Base-by-base conservation (phyloP, 2,888 invertebrate species). In the Stenotaenia linearis region DNA sequence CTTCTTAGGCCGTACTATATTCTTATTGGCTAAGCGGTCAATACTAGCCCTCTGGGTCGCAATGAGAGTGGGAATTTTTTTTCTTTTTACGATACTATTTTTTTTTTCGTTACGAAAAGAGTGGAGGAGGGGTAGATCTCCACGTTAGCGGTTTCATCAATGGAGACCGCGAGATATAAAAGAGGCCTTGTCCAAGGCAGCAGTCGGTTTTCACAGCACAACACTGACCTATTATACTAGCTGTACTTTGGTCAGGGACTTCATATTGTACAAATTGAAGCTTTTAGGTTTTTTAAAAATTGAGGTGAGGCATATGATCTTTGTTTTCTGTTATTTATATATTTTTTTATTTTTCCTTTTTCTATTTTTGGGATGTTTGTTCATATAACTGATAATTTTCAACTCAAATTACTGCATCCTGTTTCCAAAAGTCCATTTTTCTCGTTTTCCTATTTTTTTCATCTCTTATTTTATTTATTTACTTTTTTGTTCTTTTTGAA, bases 181-280 rank as follows among this genome's bases (percentile, higher is more conserved):
- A 69, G 69, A 23, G 25, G 69, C 23, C 25, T 69, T 69, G 69
- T 69, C 23, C 69, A 25, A 69, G 69, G 25, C 69, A 10, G 50
- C 50, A n/a, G 50, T 50, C 69, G 45, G 69, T 69, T 69, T 69
- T 28, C 28, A 15, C 28, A 69, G 28, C 69, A 69, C 69, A 69
- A 28, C 69, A 69, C 69, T 69, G 69, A 69, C 69, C 69, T 69
- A 69, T 69, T 69, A 69, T 69, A 50, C 18, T 50, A 50, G 50
- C 50, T 4, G 50, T 18, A 50, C n/a, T 50, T 50, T 50, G 50
- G 40, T 40, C 21, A 50, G 18, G 50, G 50, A 50, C 50, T 50
- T 50, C 50, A n/a, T 18, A 50, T 50, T 50, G 50, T 50, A 50
- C 50, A 50, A 45, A 50, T 50, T 18, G 18, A 18, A n/a, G 6